phyloP scores from a whole-genome alignment of 2,888 invertebrate species.

The Sycophila texana region DNA sequence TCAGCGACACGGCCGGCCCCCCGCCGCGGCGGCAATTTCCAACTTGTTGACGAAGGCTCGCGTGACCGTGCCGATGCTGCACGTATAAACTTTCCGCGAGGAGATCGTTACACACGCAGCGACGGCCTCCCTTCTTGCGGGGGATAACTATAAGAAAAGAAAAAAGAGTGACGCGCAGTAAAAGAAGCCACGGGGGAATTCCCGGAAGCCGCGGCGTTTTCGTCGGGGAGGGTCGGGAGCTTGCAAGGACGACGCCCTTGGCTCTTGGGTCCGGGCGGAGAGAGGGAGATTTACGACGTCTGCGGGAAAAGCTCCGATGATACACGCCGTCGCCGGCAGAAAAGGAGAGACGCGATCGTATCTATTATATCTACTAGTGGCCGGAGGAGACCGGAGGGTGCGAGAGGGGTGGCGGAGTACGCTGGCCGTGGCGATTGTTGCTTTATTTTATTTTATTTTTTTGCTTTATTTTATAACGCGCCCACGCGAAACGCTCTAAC shows the following conservation, averaged over 20 bases:
- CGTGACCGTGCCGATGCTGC: conserved; percentile 49
- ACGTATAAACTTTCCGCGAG: conserved; percentile 36
- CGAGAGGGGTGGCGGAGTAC: neutral
- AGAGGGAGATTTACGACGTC: conserved; percentile 45
- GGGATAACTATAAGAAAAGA: too few relatives aligned
- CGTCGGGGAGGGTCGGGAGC: conserved; percentile 2
- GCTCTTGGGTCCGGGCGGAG: conserved; percentile 12
- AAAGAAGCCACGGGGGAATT: neutral
- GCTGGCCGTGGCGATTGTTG: neutral
- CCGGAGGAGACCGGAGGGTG: neutral
- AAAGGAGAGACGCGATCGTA: neutral
- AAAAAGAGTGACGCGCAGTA: neutral
- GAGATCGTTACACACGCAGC: neutral
- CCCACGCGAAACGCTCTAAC: conserved; percentile 20
- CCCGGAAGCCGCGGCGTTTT: conserved; percentile 10
- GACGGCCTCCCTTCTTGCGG: neutral
- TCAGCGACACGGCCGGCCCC: conserved; percentile 2
- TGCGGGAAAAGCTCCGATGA: conserved; percentile 22
- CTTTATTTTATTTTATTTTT: neutral
- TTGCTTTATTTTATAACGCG: neutral
- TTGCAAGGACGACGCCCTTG: conserved; percentile 44
- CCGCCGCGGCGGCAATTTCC: conserved; percentile 60
- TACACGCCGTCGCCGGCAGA: neutral
- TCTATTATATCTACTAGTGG: neutral
- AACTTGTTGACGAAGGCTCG: conserved; percentile 63